These are phyloP conservation scores for Amiota communis DNA, from an alignment of 2,888 invertebrate genomes.

Conservation along the genomic window DNA sequence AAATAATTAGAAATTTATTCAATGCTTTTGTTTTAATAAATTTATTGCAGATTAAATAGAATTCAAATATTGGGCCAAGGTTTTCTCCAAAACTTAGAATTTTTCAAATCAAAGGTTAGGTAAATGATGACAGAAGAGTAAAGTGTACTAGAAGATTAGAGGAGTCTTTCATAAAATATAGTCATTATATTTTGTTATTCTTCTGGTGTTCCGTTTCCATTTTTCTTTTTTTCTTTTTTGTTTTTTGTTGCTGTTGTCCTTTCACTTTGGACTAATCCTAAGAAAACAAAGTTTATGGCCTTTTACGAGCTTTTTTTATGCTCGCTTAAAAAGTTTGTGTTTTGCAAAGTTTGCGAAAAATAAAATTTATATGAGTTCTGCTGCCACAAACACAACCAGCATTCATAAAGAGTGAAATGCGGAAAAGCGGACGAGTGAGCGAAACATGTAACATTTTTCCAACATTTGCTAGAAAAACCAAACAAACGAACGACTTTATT, in stretches of 20 bases:
- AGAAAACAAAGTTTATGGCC: slow-evolving; percentile 60
- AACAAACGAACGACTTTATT: slow-evolving; percentile 20
- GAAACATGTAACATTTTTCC: slow-evolving; percentile 31
- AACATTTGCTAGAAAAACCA: neutral
- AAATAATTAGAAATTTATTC: no score
- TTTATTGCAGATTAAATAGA: no score
- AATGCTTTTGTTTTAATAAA: no score
- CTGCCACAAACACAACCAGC: slow-evolving; percentile 36
- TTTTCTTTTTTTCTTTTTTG: slow-evolving; percentile 1
- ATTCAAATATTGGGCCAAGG: no score
- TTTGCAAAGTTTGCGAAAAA: slow-evolving; percentile 46
- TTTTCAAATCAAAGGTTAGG: no score
- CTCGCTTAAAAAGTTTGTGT: slow-evolving; percentile 63
- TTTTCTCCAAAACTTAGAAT: no score
- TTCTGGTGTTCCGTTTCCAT: no score
- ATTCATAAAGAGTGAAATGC: slow-evolving; percentile 30
- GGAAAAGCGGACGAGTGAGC: slow-evolving; percentile 14
- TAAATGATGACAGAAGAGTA: no score
- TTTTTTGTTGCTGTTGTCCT: slow-evolving; percentile 9
- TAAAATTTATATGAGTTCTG: slow-evolving; percentile 54
- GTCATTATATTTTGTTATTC: slow-evolving; percentile 43
- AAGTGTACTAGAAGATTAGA: no score
- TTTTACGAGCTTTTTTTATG: slow-evolving; percentile 62
- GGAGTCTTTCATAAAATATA: slow-evolving; percentile 31
- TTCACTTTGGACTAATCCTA: slow-evolving; percentile 49